Base-by-base conservation (phyloP, 1,140 invertebrate species). In the Tetranychus cinnabarinus region DNA sequence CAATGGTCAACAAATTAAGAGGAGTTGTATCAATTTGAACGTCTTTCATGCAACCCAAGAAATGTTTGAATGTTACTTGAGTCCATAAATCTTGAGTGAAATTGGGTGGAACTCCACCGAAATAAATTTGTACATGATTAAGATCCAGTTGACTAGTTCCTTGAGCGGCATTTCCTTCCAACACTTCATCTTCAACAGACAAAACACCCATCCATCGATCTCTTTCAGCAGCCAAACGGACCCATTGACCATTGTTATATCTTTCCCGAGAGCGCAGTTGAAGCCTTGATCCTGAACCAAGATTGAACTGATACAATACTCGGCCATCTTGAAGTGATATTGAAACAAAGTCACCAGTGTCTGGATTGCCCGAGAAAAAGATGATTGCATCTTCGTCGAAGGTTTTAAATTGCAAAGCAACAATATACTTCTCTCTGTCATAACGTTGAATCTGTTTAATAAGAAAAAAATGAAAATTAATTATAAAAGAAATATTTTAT, bases 381-480 rank as follows among this genome's bases (percentile, higher is more conserved):
- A 95, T 75, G 6, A 91, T 70, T 2, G 87, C 85, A 73, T 92
- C 82, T 69, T 89, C 83, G 72, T 92, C 88, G 65, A 83, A 83
- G 0, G 86, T 90, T 62, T 80, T 79, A 70, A 95, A 89, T 63
- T 79, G 81, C 54, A 95, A 77, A 15, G 81, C 79, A 1, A 93
- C 77, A 47, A 80, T 81, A 70, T 88, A 87, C 13, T 80, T 76
- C 66, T 81, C 79, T 67, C 80, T 79, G 65, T 82, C 79, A 67
- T 85, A 81, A 77, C 77, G 61, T 77, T 76, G 15, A 76, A 77
- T 13, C 76, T 76, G 23, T 23, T 23, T 23, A 23, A 23, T 23
- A 23, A 23, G 23, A 23, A 23, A 23, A 23, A 42, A 42, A 42
- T 42, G 39, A 42, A 10, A 42, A 42, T 37, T 76, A 77, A 66